Conservation (phyloP, 2,888 invertebrate genomes). For the Argyresthia goedartella region DNA sequence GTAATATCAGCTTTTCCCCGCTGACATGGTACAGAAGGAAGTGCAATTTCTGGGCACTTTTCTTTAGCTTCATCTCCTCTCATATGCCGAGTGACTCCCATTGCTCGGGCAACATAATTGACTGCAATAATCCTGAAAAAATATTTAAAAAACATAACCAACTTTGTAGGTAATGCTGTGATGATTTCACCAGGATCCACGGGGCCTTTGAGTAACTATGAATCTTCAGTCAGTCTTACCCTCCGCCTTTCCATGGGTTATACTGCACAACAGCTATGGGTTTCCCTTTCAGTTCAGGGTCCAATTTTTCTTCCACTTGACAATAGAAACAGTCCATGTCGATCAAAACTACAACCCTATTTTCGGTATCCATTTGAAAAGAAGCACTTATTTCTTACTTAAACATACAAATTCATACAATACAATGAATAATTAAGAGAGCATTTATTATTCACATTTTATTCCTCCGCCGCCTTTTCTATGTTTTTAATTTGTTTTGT, state of each 20-base stretch:
- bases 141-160: background rate
- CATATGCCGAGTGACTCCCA: conserved; percentile 92
- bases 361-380: conserved; percentile 53
- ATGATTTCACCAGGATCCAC: background rate
- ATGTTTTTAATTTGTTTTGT: too few species aligned
- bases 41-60: conserved; percentile 87
- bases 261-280: conserved; percentile 98
- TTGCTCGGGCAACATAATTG: conserved; percentile 93
- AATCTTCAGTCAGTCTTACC: conserved; percentile 71
- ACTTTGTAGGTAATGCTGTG: background rate
- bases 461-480: too few species aligned
- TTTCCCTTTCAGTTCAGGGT: conserved; percentile 85
- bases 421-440: too few species aligned
- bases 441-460: too few species aligned
- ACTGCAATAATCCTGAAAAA: conserved; percentile 91
- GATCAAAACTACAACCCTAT: conserved; percentile 85
- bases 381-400: background rate
- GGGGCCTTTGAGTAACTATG: too few species aligned
- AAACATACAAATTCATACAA: too few species aligned
- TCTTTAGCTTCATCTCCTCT: conserved; percentile 91
- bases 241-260: conserved; percentile 93
- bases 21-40: conserved; percentile 87
- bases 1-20: conserved; percentile 95
- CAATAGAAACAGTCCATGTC: conserved; percentile 99
- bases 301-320: conserved; percentile 95